Conservation (phyloP, 2,797 vertebrate species). For the Poecilia velifera region DNA sequence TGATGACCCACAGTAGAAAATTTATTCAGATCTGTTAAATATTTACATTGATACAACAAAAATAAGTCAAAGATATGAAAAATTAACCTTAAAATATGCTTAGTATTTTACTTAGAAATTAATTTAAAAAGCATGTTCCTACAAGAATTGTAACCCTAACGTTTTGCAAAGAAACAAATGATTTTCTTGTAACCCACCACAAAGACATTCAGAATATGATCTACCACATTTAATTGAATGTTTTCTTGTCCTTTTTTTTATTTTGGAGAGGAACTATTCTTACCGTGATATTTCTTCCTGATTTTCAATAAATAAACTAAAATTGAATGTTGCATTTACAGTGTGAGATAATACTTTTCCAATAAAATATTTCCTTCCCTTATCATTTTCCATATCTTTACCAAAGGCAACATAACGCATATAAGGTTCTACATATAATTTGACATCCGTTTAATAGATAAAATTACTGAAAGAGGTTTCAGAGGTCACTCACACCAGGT, state of each 20-base stretch:
- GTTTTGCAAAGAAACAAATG: background rate
- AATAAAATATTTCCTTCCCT: too few relatives aligned
- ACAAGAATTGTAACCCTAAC: background rate
- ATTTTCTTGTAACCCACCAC: background rate
- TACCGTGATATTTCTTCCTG: background rate
- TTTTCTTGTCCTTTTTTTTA: background rate
- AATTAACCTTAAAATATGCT: background rate
- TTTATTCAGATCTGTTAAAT: background rate
- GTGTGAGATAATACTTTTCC: too few relatives aligned
- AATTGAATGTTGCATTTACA: background rate
- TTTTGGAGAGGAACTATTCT: background rate
- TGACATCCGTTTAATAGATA: background rate
- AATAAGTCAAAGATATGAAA: background rate
- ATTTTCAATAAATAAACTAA: background rate
- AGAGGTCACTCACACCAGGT: conserved; percentile 87
- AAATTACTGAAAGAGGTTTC: background rate
- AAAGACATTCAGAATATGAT: background rate
- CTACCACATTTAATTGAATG: background rate
- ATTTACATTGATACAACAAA: background rate
- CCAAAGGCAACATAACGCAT: too few relatives aligned
- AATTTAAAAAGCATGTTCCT: background rate
- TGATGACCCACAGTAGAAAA: background rate
- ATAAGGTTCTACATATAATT: background rate
- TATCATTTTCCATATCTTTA: too few relatives aligned
- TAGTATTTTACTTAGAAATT: background rate